Evolutionary conservation across 2,797 vertebrate genomes (phyloP).

Genomic region (Mus spretus): DNA sequence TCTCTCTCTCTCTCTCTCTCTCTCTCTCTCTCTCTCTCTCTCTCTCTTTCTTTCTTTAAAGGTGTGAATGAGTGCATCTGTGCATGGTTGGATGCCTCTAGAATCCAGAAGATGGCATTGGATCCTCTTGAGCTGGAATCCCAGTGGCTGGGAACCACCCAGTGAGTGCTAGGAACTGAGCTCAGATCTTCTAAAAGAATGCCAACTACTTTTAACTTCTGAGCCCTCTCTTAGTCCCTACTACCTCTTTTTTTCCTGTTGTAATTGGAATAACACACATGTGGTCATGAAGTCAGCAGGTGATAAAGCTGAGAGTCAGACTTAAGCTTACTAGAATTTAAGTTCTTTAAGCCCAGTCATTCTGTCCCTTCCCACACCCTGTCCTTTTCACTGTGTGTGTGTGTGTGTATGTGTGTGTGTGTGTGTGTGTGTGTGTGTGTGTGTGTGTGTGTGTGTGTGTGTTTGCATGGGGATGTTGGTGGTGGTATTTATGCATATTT

Average conservation of each 20-base stretch:
- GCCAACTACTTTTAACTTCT: background rate
- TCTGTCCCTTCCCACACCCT: background rate
- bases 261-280: background rate
- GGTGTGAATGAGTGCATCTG: background rate
- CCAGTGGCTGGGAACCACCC: background rate
- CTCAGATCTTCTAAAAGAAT: background rate
- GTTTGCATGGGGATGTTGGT: background rate
- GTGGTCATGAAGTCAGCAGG: background rate
- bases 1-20: background rate
- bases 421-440: rapidly evolving
- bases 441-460: background rate
- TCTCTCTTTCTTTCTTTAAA: background rate
- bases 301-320: background rate
- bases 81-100: too few relatives aligned
- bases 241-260: background rate
- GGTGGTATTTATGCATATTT: background rate
- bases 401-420: too few relatives aligned
- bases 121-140: background rate
- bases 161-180: too few relatives aligned
- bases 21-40: too few relatives aligned
- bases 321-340: background rate
- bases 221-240: background rate
- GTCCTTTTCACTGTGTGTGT: background rate
- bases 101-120: background rate
- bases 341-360: background rate